Base-by-base conservation (phyloP, 2,113 vertebrate genomes). In the Bujurquina vittata region DNA sequence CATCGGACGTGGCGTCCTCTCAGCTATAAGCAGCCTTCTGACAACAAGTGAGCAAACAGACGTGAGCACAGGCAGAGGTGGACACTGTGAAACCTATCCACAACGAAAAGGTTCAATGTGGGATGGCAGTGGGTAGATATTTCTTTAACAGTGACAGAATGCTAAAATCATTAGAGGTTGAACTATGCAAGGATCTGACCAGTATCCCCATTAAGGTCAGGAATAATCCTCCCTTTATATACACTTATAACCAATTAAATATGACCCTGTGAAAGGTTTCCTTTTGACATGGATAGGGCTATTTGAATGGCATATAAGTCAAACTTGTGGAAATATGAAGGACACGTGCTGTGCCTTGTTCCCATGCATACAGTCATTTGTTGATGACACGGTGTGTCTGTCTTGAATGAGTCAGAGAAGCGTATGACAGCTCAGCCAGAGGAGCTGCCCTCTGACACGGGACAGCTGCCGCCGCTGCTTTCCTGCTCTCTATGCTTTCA, bases 401-500 rank as follows among this genome's bases (percentile, higher is more conserved):
- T 82, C 33, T 79, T 65, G 35, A 72, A 84, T 75, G 67, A 93
- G 63, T 85, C 80, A 82, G 75, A 76, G 75, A 86, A 73, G 69
- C 46, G 5, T 88, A n/a, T 88, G 87, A 91, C 87, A 84, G 84
- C 75, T 84, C 69, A 35, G 78, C 40, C 80, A 33, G 80, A 80
- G 72, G 33, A 84, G 81, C 79, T 60, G 57, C 72, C 78, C 77
- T 75, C 61, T 81, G 89, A 91, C 74, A 87, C 4, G 4, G 31
- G 79, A 61, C 93, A 94, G 92, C 93, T 93, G 92, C 37, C 74
- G 76, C 61, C 56, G 76, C 78, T 83, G n/a, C 83, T 77, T 33
- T 22, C 43, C 4, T 62, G 10, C 2, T 85, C 67, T 63, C 46
- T 26, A 49, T 81, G 65, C 69, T 88, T 87, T 87, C 33, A 83